A percentile compares a stretch with the other conserved stretches of the same genome.
These are phyloP conservation scores for Drosophila infuscata DNA, from an alignment of 2,888 invertebrate genomes.

Conservation along the genomic window DNA sequence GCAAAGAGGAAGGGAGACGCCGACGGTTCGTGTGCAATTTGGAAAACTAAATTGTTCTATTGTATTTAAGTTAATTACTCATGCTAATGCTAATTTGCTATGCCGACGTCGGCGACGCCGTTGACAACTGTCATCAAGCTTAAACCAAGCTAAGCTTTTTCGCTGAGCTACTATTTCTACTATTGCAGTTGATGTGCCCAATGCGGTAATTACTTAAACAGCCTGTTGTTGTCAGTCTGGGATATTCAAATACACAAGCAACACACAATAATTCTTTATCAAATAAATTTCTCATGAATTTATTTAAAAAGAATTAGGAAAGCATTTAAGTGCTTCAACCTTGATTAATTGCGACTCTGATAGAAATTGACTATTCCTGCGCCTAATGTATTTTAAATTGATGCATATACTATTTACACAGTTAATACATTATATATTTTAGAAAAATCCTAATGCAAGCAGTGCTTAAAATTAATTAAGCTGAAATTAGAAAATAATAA, in stretches of 20 bases:
- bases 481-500: neutral
- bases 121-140: constrained; percentile 61
- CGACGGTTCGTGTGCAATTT: constrained; percentile 66
- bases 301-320: neutral
- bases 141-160: constrained; percentile 13
- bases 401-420: neutral
- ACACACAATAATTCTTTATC: neutral
- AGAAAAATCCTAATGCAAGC: neutral
- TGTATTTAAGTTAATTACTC: constrained; percentile 81
- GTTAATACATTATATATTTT: neutral
- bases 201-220: constrained; percentile 23
- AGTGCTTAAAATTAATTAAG: too few species aligned
- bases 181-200: constrained; percentile 16
- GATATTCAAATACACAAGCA: neutral
- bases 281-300: neutral
- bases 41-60: constrained; percentile 78
- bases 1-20: constrained; percentile 4
- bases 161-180: neutral
- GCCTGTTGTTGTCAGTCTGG: neutral
- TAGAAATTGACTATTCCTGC: neutral
- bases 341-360: neutral
- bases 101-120: constrained; percentile 37
- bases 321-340: neutral
- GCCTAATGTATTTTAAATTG: neutral
- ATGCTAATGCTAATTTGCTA: constrained; percentile 76